A percentile compares a stretch with the other conserved stretches of the same genome.
Conservation (phyloP, 2,888 invertebrate genomes). For the Lysandra bellargus region DNA sequence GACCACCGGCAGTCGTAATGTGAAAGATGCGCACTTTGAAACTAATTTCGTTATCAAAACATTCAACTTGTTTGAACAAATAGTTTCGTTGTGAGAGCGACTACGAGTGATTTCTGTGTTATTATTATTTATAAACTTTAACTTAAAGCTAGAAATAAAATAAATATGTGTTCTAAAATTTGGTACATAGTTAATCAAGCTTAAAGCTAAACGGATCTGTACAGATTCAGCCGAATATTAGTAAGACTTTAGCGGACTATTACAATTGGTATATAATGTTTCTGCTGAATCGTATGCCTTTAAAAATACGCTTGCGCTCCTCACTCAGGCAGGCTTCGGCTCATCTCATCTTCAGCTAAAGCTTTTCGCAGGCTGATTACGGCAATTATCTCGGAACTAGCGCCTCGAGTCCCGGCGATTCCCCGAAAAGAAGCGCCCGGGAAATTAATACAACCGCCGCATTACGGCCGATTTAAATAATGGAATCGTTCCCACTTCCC, state of each 20-base stretch:
- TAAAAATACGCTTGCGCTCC: not conserved
- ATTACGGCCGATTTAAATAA: constrained; percentile 24
- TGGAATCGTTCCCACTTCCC: constrained; percentile 18
- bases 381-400: not conserved
- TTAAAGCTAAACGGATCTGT: no score
- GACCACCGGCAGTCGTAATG: not conserved
- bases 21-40: not conserved
- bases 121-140: not conserved
- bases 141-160: not conserved
- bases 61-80: not conserved
- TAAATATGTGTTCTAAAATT: not conserved
- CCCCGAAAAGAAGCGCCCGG: not conserved
- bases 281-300: not conserved
- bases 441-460: not conserved
- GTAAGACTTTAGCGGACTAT: no score
- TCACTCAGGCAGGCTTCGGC: not conserved
- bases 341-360: not conserved
- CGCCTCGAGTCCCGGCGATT: not conserved
- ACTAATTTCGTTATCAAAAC: constrained; percentile 10
- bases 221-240: no score
- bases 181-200: no score
- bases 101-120: not conserved
- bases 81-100: not conserved
- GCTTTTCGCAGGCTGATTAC: not conserved
- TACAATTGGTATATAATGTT: no score